Conservation (phyloP, 2,888 invertebrate species). For the Dromius quadrimaculatus region DNA sequence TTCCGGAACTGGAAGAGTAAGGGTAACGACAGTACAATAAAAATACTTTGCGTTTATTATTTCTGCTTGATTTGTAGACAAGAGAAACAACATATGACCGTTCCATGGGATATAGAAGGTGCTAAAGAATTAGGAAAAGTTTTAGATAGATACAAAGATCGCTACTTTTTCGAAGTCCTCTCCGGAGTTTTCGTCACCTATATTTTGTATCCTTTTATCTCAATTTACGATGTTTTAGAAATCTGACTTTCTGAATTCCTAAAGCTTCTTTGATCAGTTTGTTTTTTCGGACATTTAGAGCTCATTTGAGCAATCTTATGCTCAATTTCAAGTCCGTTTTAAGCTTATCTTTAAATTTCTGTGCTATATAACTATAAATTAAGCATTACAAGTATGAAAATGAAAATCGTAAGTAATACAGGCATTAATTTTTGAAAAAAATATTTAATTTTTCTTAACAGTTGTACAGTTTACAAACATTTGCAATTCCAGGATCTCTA, state of each 20-base stretch:
- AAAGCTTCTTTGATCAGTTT: too few relatives aligned
- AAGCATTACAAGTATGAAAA: too few relatives aligned
- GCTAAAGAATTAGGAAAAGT: conserved; percentile 94
- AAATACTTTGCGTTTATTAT: conserved; percentile 1
- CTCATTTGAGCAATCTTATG: too few relatives aligned
- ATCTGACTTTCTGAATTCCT: too few relatives aligned
- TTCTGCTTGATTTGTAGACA: conserved; percentile 70
- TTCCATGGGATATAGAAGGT: conserved; percentile 95
- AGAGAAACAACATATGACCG: conserved; percentile 86
- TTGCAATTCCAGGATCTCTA: conserved; percentile 99
- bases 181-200: conserved; percentile 90
- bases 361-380: too few relatives aligned
- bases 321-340: too few relatives aligned
- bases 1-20: conserved; percentile 90
- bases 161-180: conserved; percentile 92
- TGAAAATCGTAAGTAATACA: too few relatives aligned
- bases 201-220: conserved; percentile 93
- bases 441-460: conserved; percentile 66
- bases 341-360: too few relatives aligned
- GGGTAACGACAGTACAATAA: conserved; percentile 62
- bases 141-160: conserved; percentile 91
- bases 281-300: too few relatives aligned
- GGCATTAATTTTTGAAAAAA: too few relatives aligned
- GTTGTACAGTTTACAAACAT: conserved; percentile 89
- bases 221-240: too few relatives aligned